Evolutionary conservation across 2,797 vertebrate species (phyloP).

Genomic region (Melanotaenia nigrans): DNA sequence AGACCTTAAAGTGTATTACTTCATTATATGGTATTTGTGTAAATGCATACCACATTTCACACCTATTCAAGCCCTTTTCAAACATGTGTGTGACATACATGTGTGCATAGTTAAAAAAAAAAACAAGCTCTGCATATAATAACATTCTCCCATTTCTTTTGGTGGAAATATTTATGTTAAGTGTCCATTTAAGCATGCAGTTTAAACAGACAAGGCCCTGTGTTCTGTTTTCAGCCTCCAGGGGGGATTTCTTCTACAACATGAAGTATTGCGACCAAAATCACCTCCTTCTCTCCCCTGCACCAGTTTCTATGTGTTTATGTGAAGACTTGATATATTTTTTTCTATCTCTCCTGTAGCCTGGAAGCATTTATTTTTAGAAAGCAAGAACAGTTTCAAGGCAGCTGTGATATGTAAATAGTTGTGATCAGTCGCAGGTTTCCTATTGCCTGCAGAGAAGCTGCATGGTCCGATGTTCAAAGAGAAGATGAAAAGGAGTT

Average conservation of each 20-base stretch:
- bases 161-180: slow-evolving; percentile 74
- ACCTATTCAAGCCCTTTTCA: too few relatives aligned
- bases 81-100: background rate
- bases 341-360: slow-evolving; percentile 55
- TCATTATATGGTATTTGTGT: too few relatives aligned
- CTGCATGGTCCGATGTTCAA: slow-evolving; percentile 49
- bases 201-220: slow-evolving; percentile 64
- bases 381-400: slow-evolving; percentile 47
- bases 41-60: too few relatives aligned
- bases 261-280: slow-evolving; percentile 51
- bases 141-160: slow-evolving; percentile 65
- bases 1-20: too few relatives aligned
- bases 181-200: slow-evolving; percentile 71
- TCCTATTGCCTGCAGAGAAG: slow-evolving; percentile 31
- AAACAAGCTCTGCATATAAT: slow-evolving; percentile 60
- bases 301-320: slow-evolving; percentile 67
- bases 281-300: slow-evolving; percentile 17
- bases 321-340: slow-evolving; percentile 64
- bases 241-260: slow-evolving; percentile 30
- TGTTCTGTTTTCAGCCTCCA: slow-evolving; percentile 54
- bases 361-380: slow-evolving; percentile 75
- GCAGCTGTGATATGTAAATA: slow-evolving; percentile 71
- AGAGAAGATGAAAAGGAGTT: slow-evolving; percentile 41
- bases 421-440: slow-evolving; percentile 72
- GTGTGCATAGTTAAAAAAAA: slow-evolving; percentile 24